Evolutionary conservation across 2,797 vertebrate genomes (phyloP).

Genomic region (Sylvia borin): DNA sequence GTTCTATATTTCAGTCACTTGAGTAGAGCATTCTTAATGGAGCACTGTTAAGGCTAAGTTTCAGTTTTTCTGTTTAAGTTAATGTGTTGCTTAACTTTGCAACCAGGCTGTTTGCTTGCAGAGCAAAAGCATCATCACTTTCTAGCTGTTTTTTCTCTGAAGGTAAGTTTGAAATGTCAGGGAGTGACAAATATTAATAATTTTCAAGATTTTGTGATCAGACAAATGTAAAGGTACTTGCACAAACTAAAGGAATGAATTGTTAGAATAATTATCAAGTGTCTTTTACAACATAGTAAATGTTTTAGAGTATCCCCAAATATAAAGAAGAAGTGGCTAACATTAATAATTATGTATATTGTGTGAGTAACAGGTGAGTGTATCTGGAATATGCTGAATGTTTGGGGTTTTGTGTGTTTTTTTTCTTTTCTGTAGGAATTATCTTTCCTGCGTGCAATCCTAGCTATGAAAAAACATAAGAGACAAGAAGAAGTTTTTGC

Average conservation of each 20-base stretch:
- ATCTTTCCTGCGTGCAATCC: conserved; percentile 84
- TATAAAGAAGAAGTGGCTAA: background rate
- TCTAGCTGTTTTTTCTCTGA: background rate
- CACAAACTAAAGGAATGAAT: background rate
- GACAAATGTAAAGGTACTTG: background rate
- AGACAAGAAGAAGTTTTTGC: conserved; percentile 85
- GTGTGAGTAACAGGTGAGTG: background rate
- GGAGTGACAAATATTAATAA: background rate
- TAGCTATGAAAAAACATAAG: conserved; percentile 85
- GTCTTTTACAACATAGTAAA: background rate
- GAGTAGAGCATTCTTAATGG: background rate
- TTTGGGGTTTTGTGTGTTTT: background rate
- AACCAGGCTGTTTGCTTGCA: background rate
- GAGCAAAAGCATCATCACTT: background rate
- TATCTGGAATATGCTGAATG: background rate
- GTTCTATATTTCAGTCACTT: background rate
- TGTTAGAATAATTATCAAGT: background rate
- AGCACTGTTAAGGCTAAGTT: background rate
- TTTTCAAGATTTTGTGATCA: background rate
- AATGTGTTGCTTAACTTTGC: background rate
- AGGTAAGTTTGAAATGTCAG: background rate
- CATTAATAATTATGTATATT: background rate
- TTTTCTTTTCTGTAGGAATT: conserved; percentile 82
- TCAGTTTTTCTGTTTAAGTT: background rate
- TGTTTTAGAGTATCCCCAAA: background rate